Evolutionary conservation across 2,113 vertebrate genomes (phyloP), one percentile per base, ranked within the genome.

Genomic region (Eulemur macaco): DNA sequence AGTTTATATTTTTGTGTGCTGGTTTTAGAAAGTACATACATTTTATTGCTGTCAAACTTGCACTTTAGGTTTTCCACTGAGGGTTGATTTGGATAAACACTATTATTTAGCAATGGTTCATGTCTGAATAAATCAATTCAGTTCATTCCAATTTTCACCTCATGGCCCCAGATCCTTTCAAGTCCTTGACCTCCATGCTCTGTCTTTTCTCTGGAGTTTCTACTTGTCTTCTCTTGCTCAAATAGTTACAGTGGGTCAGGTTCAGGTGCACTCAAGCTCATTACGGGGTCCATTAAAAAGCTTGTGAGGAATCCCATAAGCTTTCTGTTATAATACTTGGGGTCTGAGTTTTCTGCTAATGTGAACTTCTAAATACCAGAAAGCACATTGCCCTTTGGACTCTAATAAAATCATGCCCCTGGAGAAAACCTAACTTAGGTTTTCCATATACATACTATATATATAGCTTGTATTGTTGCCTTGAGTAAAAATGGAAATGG

Each of bases 141-240:
- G 13, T 64, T 82, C 29, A 76, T 25, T 37, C 6, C 31, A 34
- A 17, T 56, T 68, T 86, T 86, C 50, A 82, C 47, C 68, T 89
- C 12, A 2, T 11, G 5, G 25, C 29, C 29, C 66, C 31, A 78
- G 47, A 81, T 76, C 31, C 34, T 45, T 54, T 39, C 27, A 54
- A 71, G 69, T 64, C 80, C n/a, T 86, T 95, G 56, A 95, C 42
- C 34, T 14, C 15, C 3, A 21, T 11, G 25, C 6, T 84, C 80
- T 68, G 4, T 69, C 73, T 18, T 27, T 77, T 81, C 76, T 92
- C 13, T 56, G 18, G 52, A 42, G 18, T 71, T 80, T 73, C 56
- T 39, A 91, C 29, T 73, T 80, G 34, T 91, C 77, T 91, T 92
- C 68, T 95, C 56, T 93, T 63, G 39, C 74, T 95, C 66, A 94